Base-by-base conservation (phyloP, 2,797 vertebrate species). In the Typhlichthys subterraneus region DNA sequence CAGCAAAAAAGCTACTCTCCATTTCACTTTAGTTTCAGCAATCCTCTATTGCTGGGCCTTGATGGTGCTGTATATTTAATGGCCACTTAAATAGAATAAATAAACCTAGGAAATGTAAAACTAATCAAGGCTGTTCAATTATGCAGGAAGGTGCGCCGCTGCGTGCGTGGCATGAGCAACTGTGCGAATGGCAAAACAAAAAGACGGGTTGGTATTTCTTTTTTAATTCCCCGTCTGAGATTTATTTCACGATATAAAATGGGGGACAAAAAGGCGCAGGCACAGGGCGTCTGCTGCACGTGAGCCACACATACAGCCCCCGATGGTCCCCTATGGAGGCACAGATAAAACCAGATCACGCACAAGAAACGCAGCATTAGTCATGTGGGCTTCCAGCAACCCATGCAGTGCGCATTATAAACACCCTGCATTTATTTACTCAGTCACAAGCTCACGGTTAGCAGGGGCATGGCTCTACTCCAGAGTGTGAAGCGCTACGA, bases 231-330 rank as follows among this genome's bases (percentile, higher is more conserved):
- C 56, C 12, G 33, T 45, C 69, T 67, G 78, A 84, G 81, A 89
- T 92, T 92, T 90, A 89, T 92, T 88, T 87, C 80, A 91, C 87
- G 88, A 90, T 92, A 92, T 92, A 91, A 92, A 91, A 89, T 69
- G 78, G 61, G 89, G 33, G 6, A 85, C 85, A 86, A 86, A 88
- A 85, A 89, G 86, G 79, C 86, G 75, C 73, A 82, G 84, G 85
- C 15, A 86, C 73, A 78, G 77, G 23, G 23, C 23, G 23, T 29
- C 82, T 86, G 78, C 73, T 70, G 45, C 51, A 65, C 33, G 50
- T 62, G 72, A 75, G 72, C 60, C 58, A 62, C 73, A 77, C 71
- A 81, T 83, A 59, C 67, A 71, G 66, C 65, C 54, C 54, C 69
- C 67, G 71, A 84, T 72, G 67, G 61, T 80, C 76, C 80, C 77